Percentiles rank a stretch among this genome's conserved stretches.
Conservation (phyloP, 2,888 invertebrate genomes). For the Anagyrus pseudococci region DNA sequence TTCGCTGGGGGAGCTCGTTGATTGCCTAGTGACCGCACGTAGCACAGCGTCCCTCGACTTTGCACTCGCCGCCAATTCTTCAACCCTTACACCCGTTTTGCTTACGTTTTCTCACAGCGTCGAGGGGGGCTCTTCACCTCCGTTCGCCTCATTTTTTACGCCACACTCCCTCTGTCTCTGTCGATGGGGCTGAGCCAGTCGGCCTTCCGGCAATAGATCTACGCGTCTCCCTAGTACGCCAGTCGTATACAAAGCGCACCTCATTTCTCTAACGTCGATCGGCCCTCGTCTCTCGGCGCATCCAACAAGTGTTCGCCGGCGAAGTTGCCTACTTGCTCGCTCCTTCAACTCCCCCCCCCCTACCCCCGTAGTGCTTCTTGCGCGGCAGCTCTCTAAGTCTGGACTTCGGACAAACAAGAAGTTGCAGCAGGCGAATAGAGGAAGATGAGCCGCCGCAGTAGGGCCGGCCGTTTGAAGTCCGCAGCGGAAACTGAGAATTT, state of each 20-base stretch:
- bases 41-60: background rate
- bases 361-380: no score
- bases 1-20: background rate
- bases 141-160: slow-evolving; percentile 23
- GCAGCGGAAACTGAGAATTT: background rate
- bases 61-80: background rate
- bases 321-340: background rate
- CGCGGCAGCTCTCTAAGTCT: no score
- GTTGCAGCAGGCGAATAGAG: slow-evolving; percentile 7
- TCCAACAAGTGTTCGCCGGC: slow-evolving; percentile 31
- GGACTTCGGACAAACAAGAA: slow-evolving; percentile 22
- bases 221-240: background rate
- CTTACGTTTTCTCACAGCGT: slow-evolving; percentile 16
- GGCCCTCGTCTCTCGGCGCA: background rate
- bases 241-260: slow-evolving; percentile 24
- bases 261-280: slow-evolving; percentile 33
- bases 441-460: slow-evolving; percentile 15
- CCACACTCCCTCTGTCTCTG: slow-evolving; percentile 2
- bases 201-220: slow-evolving; percentile 19
- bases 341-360: background rate
- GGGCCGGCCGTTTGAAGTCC: slow-evolving; percentile 8
- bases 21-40: background rate
- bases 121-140: slow-evolving; percentile 16
- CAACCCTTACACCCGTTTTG: slow-evolving; percentile 4
- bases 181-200: slow-evolving; percentile 24